A percentile compares a stretch with the other conserved stretches of the same genome.
Evolutionary conservation across 2,113 vertebrate genomes (phyloP).

Genomic region (Hydrolagus affinis): DNA sequence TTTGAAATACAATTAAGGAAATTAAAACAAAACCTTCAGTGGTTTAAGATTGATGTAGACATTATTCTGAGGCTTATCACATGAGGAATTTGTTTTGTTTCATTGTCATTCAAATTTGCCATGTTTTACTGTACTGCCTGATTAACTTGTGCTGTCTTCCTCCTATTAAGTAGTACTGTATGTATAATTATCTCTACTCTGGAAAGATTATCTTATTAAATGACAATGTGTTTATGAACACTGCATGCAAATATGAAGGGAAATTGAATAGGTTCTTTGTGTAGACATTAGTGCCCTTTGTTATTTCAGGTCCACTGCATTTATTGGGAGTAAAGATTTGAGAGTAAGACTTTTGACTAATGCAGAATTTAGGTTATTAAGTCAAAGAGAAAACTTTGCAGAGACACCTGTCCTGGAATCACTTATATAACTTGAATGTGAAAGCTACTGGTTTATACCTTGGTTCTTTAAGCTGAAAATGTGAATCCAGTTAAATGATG

Average conservation of each 20-base stretch:
- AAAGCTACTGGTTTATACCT: neutral
- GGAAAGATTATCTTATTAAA: neutral
- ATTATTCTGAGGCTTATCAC: neutral
- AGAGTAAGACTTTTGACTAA: neutral
- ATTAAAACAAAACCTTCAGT: neutral
- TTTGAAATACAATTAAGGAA: neutral
- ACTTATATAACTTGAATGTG: neutral
- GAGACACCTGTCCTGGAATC: neutral
- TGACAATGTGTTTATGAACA: neutral
- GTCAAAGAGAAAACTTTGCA: neutral
- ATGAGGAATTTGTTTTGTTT: neutral
- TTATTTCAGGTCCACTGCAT: neutral
- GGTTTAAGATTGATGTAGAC: neutral
- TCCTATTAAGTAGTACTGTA: neutral
- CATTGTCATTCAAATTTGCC: neutral
- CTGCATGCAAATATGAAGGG: neutral
- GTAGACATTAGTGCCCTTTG: neutral
- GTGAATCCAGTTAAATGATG: neutral
- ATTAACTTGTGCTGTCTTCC: neutral
- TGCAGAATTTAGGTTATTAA: neutral
- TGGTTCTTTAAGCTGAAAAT: neutral
- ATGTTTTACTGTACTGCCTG: neutral
- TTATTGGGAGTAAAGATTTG: neutral
- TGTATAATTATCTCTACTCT: neutral
- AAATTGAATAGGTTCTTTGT: neutral